These are phyloP conservation scores for Oppia nitens DNA, from an alignment of 1,140 invertebrate genomes.

Conservation along the genomic window DNA sequence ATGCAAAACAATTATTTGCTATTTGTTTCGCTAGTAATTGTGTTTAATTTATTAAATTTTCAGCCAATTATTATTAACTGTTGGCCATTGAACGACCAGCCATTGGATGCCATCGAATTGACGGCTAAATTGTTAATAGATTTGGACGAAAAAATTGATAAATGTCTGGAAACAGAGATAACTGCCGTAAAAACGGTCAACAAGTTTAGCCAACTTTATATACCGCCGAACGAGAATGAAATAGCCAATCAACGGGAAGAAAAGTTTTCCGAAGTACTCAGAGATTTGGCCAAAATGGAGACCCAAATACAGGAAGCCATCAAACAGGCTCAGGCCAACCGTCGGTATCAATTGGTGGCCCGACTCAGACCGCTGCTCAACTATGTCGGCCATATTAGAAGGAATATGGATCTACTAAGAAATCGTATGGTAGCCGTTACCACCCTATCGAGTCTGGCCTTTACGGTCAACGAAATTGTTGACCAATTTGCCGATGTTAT, in stretches of 20 bases:
- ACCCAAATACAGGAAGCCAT: conserved; percentile 6
- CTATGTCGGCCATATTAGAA: conserved; percentile 3
- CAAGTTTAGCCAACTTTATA: background rate
- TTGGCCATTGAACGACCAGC: background rate
- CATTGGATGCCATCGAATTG: background rate
- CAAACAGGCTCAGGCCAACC: conserved; percentile 2
- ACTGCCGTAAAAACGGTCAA: background rate
- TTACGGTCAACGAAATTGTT: conserved; percentile 7
- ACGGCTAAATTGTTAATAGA: conserved; percentile 1
- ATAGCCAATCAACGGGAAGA: background rate
- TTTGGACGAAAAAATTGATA: conserved; percentile 1
- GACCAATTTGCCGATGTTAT: conserved; percentile 10
- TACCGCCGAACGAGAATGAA: background rate
- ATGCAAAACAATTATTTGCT: too few relatives aligned
- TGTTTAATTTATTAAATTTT: too few relatives aligned
- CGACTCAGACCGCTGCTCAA: conserved; percentile 8
- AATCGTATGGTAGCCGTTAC: conserved; percentile 8
- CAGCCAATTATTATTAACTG: too few relatives aligned
- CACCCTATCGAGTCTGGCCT: conserved; percentile 3
- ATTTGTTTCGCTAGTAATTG: too few relatives aligned
- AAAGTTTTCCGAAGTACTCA: conserved; percentile 5
- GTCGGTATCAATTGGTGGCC: conserved; percentile 4
- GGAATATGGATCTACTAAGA: conserved; percentile 7
- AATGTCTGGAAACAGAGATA: background rate
- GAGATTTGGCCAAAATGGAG: conserved; percentile 6